Percentiles rank a stretch among this genome's conserved stretches.
phyloP scores from a whole-genome alignment of 37 sponge, comb jelly and placozoan genomes.

The Geodia barretti region DNA sequence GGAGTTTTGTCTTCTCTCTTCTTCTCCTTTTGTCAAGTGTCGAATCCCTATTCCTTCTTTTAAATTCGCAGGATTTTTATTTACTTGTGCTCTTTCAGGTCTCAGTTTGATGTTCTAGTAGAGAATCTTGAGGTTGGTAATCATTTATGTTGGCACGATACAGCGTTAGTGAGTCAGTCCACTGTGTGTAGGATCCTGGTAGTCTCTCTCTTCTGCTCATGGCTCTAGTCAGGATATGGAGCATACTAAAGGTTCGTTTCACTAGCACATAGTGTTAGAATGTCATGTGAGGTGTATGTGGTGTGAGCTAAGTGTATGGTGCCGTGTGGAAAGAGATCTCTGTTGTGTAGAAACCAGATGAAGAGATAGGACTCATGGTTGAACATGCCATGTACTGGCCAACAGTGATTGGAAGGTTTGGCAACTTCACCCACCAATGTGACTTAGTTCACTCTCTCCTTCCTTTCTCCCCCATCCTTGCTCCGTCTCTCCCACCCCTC shows the following conservation, averaged over 20 bases:
- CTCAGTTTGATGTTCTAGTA: slow-evolving; percentile 52
- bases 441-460: no score
- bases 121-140: slow-evolving; percentile 35
- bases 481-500: background rate
- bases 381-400: slow-evolving; percentile 69
- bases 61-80: no score
- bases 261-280: background rate
- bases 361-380: slow-evolving; percentile 25
- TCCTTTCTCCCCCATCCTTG: background rate
- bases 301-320: background rate
- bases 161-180: background rate
- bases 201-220: slow-evolving; percentile 55
- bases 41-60: no score
- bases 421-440: background rate
- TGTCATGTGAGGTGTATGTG: background rate
- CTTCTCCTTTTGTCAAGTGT: no score
- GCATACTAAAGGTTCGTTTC: slow-evolving; percentile 53
- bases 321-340: background rate
- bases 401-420: slow-evolving; percentile 78
- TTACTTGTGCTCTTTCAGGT: slow-evolving; percentile 18
- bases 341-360: slow-evolving; percentile 50
- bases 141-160: background rate
- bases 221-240: slow-evolving; percentile 70
- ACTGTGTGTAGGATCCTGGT: slow-evolving; percentile 21
- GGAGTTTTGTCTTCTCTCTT: no score